These are phyloP conservation scores for Colletes gigas DNA, from an alignment of 1,140 invertebrate genomes.

Conservation along the genomic window DNA sequence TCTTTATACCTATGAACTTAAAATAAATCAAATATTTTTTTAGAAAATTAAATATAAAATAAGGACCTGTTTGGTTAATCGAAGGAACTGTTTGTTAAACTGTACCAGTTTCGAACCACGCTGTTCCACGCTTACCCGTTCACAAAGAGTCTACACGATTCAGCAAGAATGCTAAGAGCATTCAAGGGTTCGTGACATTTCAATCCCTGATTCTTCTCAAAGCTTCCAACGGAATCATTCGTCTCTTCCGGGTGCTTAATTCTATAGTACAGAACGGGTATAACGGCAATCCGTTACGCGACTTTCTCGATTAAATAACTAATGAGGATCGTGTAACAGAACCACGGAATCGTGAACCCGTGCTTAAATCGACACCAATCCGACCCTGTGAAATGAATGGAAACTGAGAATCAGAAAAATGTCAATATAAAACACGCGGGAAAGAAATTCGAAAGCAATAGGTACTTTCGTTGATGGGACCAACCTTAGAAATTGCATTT, in stretches of 20 bases:
- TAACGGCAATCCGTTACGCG: background rate
- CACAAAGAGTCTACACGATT: background rate
- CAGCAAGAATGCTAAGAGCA: slow-evolving; percentile 29
- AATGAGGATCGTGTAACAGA: background rate
- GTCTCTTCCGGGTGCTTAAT: slow-evolving; percentile 40
- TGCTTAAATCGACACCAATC: background rate
- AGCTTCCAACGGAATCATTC: slow-evolving; percentile 37
- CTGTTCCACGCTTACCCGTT: slow-evolving; percentile 9
- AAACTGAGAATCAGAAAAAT: too few relatives aligned
- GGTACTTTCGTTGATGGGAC: too few relatives aligned
- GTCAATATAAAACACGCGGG: too few relatives aligned
- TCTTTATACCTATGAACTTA: too few relatives aligned
- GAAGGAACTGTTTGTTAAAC: slow-evolving; percentile 17
- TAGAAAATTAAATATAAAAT: too few relatives aligned
- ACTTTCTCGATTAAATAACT: too few relatives aligned
- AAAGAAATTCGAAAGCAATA: too few relatives aligned
- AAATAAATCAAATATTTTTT: too few relatives aligned
- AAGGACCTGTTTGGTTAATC: background rate
- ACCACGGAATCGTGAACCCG: slow-evolving; percentile 5
- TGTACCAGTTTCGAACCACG: slow-evolving; percentile 17
- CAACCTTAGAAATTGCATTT: too few relatives aligned
- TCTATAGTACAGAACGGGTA: slow-evolving; percentile 15
- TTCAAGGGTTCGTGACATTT: slow-evolving; percentile 33
- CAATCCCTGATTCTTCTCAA: slow-evolving; percentile 35
- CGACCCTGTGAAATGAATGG: too few relatives aligned